phyloP scores from a whole-genome alignment of 2,113 vertebrate genomes.

The Ophthalmolycus amberensis region DNA sequence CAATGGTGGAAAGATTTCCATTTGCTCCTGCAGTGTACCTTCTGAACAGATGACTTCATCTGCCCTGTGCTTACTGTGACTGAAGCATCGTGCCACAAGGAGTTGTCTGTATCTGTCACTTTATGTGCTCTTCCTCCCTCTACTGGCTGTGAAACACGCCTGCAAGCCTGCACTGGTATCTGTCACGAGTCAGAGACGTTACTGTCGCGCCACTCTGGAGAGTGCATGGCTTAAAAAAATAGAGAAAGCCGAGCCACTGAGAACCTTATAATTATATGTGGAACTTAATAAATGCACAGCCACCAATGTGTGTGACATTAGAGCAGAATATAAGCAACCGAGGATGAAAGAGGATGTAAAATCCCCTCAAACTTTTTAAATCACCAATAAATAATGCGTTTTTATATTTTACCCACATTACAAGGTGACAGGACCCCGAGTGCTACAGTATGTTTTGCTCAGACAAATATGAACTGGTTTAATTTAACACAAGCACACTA shows the following conservation, averaged over 20 bases:
- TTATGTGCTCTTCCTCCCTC: conserved; percentile 44
- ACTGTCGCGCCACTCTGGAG: neutral
- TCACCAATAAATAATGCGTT: neutral
- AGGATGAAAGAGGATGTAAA: neutral
- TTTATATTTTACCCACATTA: neutral
- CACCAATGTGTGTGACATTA: neutral
- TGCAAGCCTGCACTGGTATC: neutral
- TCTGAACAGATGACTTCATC: conserved; percentile 39
- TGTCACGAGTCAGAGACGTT: conserved; percentile 25
- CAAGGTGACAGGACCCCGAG: neutral
- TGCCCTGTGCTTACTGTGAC: conserved; percentile 7
- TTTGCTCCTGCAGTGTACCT: neutral
- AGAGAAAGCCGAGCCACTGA: neutral
- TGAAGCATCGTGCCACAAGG: neutral
- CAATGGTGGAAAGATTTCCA: neutral
- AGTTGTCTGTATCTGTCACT: neutral
- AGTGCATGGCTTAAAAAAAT: neutral
- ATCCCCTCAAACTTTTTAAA: neutral
- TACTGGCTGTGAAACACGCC: conserved; percentile 29
- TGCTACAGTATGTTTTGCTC: neutral
- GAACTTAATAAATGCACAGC: neutral
- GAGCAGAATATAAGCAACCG: neutral
- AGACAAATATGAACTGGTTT: neutral
- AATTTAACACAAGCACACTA: neutral
- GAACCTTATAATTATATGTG: neutral